Base-by-base conservation (phyloP, 2,888 invertebrate species). In the Brachynemurus nebulosus region DNA sequence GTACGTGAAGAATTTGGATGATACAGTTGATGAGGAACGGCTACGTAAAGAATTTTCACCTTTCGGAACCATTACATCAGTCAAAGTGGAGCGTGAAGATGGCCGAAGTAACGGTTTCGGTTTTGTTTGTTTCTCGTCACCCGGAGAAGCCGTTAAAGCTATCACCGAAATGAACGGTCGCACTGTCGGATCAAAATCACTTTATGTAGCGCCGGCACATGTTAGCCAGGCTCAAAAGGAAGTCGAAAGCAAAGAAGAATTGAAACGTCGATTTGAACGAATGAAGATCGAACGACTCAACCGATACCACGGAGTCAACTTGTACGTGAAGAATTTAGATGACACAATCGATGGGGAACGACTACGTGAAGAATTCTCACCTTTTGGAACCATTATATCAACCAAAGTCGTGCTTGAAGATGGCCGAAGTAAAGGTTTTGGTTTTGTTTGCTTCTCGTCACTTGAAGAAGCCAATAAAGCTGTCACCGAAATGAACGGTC, bases 161-260 rank as follows among this genome's bases (percentile, higher is more conserved):
- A 92, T 93, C 14, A 78, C 81, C 53, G 90, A 89, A 42, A 68
- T 97, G 42, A 92, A 97, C 66, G 91, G 88, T 33, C 89, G 86
- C 45, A 97, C 98, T 56, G 81, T 98, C 37, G 93, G 91, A 47
- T 81, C 90, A 60, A 90, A 91, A 60, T 70, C 89, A 50, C 70
- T 79, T 27, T 89, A 89, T 60, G 86, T 86, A 19, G 89, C 88
- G 62, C 76, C 79, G 20, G 68, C 98, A 56, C 97, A 92, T 68
- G 97, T 97, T 9, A 96, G 96, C 23, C 82, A 97, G 49, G 98
- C 98, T 42, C 98, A 98, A 66, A 98, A 98, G 74, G 96, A 96
- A 67, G 89, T 90, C n/a, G 98, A 99, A 64, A 84, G 98, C 46
- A 92, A 95, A 61, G 88, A 91, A 55, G 97, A 98, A 63, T 68